Conservation (phyloP, 2,797 vertebrate species). For the Nyctibius grandis region DNA sequence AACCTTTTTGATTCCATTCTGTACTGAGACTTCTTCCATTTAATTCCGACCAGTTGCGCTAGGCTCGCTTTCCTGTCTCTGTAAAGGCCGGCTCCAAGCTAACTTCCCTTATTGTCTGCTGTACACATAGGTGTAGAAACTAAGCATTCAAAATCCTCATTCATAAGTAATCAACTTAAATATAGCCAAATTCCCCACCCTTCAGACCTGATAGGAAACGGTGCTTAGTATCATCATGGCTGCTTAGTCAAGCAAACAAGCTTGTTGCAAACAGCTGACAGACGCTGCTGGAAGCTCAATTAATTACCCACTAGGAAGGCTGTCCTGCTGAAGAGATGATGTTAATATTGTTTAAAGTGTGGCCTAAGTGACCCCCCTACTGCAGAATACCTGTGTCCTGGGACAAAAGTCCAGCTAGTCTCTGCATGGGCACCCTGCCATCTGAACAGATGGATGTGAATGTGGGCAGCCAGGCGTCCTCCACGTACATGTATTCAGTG, state of each 20-base stretch:
- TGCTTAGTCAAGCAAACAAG: not conserved
- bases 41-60: not conserved
- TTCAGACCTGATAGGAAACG: not conserved
- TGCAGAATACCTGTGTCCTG: not conserved
- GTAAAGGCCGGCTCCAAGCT: not conserved
- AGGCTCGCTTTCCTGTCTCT: not conserved
- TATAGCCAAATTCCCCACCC: not conserved
- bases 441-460: not conserved
- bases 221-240: accelerated
- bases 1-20: not conserved
- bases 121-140: not conserved
- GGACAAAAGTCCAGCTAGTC: not conserved
- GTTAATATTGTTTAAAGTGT: not conserved
- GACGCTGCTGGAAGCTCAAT: conserved; percentile 3
- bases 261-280: not conserved
- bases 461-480: not conserved
- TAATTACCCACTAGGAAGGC: not conserved
- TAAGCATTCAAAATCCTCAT: not conserved
- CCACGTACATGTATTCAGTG: accelerated
- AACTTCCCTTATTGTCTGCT: not conserved
- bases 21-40: not conserved
- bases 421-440: not conserved
- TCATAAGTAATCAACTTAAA: not conserved
- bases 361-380: not conserved
- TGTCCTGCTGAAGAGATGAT: not conserved